Percentiles rank a stretch among this genome's conserved stretches.
Evolutionary conservation across 2,113 vertebrate genomes (phyloP).

Genomic region (Sarotherodon lohbergeri): DNA sequence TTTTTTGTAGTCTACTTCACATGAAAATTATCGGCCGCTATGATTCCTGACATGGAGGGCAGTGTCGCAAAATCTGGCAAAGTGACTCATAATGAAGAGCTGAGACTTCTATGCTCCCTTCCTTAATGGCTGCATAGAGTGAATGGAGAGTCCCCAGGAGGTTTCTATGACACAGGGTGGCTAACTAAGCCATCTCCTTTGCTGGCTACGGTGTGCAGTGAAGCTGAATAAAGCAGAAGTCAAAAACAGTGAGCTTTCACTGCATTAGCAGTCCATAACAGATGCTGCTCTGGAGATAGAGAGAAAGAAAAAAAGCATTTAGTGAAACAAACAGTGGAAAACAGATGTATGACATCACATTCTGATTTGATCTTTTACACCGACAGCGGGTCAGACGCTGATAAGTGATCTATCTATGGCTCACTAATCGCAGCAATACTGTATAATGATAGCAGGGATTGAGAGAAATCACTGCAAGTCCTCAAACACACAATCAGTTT

Average conservation of each 20-base stretch:
- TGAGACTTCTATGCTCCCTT: neutral
- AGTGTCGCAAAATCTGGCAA: conserved; percentile 15
- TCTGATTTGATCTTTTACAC: conserved; percentile 34
- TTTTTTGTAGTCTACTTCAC: conserved; percentile 30
- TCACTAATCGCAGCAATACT: conserved; percentile 15
- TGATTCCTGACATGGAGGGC: neutral
- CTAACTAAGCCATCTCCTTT: conserved; percentile 36
- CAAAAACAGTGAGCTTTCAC: conserved; percentile 16
- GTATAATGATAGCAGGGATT: conserved; percentile 3
- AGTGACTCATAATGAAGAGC: conserved; percentile 46
- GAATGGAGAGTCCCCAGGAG: conserved; percentile 28
- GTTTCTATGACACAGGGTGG: conserved; percentile 37
- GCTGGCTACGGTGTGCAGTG: neutral
- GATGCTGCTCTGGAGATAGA: neutral
- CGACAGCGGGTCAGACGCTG: conserved; percentile 30
- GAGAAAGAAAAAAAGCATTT: neutral
- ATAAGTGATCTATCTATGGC: conserved; percentile 40
- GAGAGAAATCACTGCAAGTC: conserved; percentile 13
- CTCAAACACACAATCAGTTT: neutral
- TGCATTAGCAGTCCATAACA: neutral
- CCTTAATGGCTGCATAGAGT: conserved; percentile 4
- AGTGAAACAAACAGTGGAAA: neutral
- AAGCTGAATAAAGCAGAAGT: conserved; percentile 22
- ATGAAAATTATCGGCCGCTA: conserved; percentile 5
- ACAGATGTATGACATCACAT: conserved; percentile 20